Percentiles rank a stretch among this genome's conserved stretches.
Evolutionary conservation across 2,113 vertebrate genomes (phyloP).

Genomic region (Epinephelus fuscoguttatus): DNA sequence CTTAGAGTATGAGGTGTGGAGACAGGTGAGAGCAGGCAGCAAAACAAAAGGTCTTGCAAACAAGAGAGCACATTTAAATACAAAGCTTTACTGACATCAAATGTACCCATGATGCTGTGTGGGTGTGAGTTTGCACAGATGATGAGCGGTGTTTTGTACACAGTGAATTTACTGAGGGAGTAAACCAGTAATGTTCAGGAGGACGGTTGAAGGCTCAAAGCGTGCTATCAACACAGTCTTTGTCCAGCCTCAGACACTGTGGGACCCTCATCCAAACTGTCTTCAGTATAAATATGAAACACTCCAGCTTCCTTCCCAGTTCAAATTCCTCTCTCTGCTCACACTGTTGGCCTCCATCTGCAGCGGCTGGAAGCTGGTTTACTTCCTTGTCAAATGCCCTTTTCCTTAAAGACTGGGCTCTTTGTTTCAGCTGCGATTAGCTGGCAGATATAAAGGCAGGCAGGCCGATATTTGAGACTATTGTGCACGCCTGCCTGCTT

Average conservation of each 20-base stretch:
- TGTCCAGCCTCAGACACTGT: neutral
- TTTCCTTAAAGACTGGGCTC: slow-evolving; percentile 78
- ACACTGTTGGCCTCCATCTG: neutral
- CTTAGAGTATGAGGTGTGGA: neutral
- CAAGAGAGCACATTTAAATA: neutral
- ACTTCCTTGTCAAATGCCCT: slow-evolving; percentile 69
- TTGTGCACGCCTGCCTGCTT: slow-evolving; percentile 58
- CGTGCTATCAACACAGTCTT: neutral
- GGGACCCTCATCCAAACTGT: slow-evolving; percentile 12
- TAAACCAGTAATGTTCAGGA: neutral
- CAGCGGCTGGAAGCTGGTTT: slow-evolving; percentile 24
- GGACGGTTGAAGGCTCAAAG: neutral
- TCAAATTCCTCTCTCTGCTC: slow-evolving; percentile 32
- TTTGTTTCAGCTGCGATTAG: slow-evolving; percentile 78
- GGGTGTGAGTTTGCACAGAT: neutral
- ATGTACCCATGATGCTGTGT: slow-evolving; percentile 5
- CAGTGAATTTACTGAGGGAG: neutral
- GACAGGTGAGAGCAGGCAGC: neutral
- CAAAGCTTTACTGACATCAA: neutral
- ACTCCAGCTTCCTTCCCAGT: neutral
- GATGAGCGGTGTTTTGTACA: neutral
- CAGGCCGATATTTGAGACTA: slow-evolving; percentile 80
- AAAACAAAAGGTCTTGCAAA: neutral
- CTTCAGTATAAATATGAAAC: slow-evolving; percentile 29
- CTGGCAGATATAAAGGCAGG: slow-evolving; percentile 68